phyloP scores from a whole-genome alignment of 2,113 vertebrate genomes.

The Bubalus kerabau region DNA sequence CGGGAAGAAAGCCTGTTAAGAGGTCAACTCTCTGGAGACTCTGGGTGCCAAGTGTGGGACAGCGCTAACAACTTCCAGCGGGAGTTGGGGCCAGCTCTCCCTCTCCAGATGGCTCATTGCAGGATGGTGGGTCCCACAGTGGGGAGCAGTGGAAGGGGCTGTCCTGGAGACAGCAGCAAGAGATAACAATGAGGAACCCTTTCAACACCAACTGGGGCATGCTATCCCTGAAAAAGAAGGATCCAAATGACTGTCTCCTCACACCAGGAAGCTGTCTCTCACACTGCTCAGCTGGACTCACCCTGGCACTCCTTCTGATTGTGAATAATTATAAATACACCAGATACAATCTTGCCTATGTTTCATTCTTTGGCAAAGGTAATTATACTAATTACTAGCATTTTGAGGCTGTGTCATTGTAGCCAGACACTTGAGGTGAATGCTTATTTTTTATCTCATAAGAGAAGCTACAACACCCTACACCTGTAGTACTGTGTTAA shows the following conservation, averaged over 20 bases:
- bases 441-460: background rate
- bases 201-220: constrained; percentile 34
- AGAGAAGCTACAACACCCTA: background rate
- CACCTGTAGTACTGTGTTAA: background rate
- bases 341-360: constrained; percentile 35
- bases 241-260: constrained; percentile 48
- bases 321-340: constrained; percentile 30
- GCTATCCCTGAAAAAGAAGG: background rate
- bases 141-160: background rate
- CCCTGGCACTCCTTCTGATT: background rate
- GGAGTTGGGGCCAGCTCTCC: constrained; percentile 7
- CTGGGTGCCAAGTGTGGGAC: constrained; percentile 27
- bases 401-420: constrained; percentile 1
- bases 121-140: background rate
- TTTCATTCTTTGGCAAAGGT: constrained; percentile 39
- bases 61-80: constrained; percentile 60
- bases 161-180: constrained; percentile 19
- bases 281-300: constrained; percentile 5
- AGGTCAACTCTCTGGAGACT: background rate
- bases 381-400: constrained; percentile 20
- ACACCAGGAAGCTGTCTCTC: constrained; percentile 47
- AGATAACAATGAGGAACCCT: constrained; percentile 2
- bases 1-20: constrained; percentile 15
- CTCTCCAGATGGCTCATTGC: constrained; percentile 59
- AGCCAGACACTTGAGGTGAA: constrained; percentile 1